Conservation (phyloP, 92 coral and sea anemone species). For the Porites evermanni region DNA sequence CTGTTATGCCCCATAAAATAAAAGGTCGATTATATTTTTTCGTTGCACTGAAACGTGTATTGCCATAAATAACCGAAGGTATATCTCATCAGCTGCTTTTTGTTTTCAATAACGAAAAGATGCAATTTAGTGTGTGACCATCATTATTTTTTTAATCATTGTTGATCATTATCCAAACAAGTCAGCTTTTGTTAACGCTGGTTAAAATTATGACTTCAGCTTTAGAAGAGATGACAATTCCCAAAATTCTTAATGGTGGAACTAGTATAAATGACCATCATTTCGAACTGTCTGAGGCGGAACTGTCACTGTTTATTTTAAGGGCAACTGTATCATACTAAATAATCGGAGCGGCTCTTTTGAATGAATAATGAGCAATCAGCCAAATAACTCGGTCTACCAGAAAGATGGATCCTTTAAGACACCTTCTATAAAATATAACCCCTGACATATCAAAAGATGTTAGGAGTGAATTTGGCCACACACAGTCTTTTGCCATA, state of each 20-base stretch:
- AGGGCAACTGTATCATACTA: not conserved
- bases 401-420: too few species aligned
- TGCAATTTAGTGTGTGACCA: not conserved
- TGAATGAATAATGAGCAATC: too few species aligned
- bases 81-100: slow-evolving; percentile 10
- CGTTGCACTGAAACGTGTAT: not conserved
- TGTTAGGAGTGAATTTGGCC: too few species aligned
- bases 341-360: too few species aligned
- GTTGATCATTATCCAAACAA: not conserved
- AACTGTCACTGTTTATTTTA: not conserved
- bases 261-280: not conserved
- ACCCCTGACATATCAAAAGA: too few species aligned
- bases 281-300: not conserved
- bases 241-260: not conserved
- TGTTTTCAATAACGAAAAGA: not conserved
- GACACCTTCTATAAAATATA: too few species aligned
- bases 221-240: not conserved
- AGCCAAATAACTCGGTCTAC: too few species aligned
- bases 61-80: not conserved
- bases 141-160: not conserved
- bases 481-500: too few species aligned
- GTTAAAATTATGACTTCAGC: not conserved
- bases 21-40: not conserved
- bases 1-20: not conserved
- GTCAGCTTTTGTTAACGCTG: not conserved